These are phyloP conservation scores for Frankliniella fusca DNA, from an alignment of 2,888 invertebrate genomes.

Conservation along the genomic window DNA sequence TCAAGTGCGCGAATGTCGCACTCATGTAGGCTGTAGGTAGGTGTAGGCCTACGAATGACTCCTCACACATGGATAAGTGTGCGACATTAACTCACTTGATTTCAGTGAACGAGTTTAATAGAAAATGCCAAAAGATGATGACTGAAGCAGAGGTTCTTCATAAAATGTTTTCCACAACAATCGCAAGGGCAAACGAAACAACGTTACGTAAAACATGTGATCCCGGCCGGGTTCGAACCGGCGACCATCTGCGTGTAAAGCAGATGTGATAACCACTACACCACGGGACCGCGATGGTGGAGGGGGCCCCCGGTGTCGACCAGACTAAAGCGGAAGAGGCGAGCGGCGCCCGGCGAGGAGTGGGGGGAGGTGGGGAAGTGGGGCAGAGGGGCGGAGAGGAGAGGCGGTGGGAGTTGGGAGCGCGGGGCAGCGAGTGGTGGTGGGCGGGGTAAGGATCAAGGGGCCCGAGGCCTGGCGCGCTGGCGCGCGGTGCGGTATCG, in stretches of 20 bases:
- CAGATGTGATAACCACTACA: conserved; percentile 26
- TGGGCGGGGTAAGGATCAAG: background rate
- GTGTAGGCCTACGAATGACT: too few relatives aligned
- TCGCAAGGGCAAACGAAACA: background rate
- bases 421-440: background rate
- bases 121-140: too few relatives aligned
- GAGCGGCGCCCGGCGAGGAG: background rate
- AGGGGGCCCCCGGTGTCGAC: background rate
- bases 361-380: background rate
- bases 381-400: background rate
- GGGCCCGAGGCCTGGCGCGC: too few relatives aligned
- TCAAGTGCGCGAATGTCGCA: too few relatives aligned
- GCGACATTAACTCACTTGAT: too few relatives aligned
- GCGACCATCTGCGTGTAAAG: conserved; percentile 25
- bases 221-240: conserved; percentile 25
- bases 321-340: background rate
- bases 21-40: too few relatives aligned
- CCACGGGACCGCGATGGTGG: conserved; percentile 1
- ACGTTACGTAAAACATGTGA: background rate
- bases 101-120: too few relatives aligned
- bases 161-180: too few relatives aligned
- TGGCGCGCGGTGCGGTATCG: too few relatives aligned
- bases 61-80: too few relatives aligned
- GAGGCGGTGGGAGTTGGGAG: background rate
- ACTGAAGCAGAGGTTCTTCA: too few relatives aligned